These are phyloP conservation scores for Magallana gigas DNA, from an alignment of 1,140 invertebrate genomes.

Conservation along the genomic window DNA sequence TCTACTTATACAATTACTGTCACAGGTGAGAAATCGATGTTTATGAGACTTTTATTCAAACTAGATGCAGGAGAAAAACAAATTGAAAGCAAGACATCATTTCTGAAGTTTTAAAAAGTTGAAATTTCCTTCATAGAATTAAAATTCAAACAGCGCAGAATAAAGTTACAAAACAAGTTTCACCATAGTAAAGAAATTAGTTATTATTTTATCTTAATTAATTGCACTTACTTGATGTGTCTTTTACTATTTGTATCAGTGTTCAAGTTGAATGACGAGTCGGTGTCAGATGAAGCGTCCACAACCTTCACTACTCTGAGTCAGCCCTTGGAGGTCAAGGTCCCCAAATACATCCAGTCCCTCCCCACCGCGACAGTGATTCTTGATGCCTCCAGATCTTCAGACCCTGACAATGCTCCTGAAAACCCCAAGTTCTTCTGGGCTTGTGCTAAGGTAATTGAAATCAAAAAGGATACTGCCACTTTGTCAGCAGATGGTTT, in stretches of 20 bases:
- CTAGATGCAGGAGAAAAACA: too few relatives aligned
- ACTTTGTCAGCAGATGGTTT: too few relatives aligned
- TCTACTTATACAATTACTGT: constrained; percentile 40
- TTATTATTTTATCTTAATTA: too few relatives aligned
- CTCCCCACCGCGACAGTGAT: background rate
- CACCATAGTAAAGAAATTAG: too few relatives aligned
- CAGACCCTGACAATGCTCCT: constrained; percentile 14
- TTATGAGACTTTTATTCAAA: background rate
- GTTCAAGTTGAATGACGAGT: constrained; percentile 36
- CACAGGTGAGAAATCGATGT: constrained; percentile 14
- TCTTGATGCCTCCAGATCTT: constrained; percentile 15
- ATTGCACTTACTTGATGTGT: background rate
- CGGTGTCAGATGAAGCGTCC: background rate
- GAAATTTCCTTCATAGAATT: background rate
- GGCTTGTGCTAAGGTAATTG: background rate
- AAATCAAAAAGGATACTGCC: background rate
- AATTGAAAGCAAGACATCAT: too few relatives aligned
- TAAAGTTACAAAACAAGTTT: too few relatives aligned
- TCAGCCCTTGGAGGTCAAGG: constrained; percentile 35
- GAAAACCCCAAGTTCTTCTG: constrained; percentile 5
- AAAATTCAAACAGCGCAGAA: background rate
- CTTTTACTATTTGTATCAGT: constrained; percentile 13
- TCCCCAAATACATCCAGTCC: constrained; percentile 25
- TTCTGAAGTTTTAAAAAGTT: too few relatives aligned
- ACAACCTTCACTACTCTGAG: constrained; percentile 40